Base-by-base conservation (phyloP, 2,113 vertebrate genomes). In the Pangasianodon hypophthalmus region DNA sequence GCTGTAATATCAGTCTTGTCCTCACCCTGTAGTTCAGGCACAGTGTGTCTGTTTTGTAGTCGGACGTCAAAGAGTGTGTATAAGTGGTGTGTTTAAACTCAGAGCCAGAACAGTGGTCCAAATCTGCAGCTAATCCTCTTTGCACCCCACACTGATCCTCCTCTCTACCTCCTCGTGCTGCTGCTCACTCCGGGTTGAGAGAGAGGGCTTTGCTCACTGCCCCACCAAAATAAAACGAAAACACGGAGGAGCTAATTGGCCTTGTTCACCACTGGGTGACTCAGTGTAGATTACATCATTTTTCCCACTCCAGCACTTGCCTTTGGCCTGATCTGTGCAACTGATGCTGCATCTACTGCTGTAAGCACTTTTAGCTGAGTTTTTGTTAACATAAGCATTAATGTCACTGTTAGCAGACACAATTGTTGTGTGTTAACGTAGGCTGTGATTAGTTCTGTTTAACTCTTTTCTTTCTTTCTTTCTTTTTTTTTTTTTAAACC, bases 61-160 rank as follows among this genome's bases (percentile, higher is more conserved):
- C 90, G 69, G 73, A 87, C 85, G 89, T 88, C 77, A 87, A 87
- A 93, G 90, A 93, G 87, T 89, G 87, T 87, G 91, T 37, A 91
- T 90, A 91, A 92, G 92, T 90, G 44, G 84, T 84, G 67, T 67
- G 85, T 81, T 87, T 50, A 80, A 92, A 89, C 89, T 92, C 73
- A 13, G 90, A 67, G 85, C 88, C 91, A 91, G 82, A 88, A 89
- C 86, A 26, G 60, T 71, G 90, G 81, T 90, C 87, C 92, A 93
- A 95, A 94, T 92, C 94, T 94, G 77, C 90, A 73, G 81, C 83
- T 93, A 94, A 95, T 94, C 94, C 91, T 93, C 93, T 94, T 94
- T 94, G 46, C 14, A 82, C 56, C 89, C 75, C 87, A 89, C 90
- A 86, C 90, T 64, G n/a, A 91, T 91, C 92, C 88, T 54, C 88